Evolutionary conservation across 2,113 vertebrate genomes (phyloP), one percentile per base, ranked within the genome.

Genomic region (Pygathrix nemaeus): DNA sequence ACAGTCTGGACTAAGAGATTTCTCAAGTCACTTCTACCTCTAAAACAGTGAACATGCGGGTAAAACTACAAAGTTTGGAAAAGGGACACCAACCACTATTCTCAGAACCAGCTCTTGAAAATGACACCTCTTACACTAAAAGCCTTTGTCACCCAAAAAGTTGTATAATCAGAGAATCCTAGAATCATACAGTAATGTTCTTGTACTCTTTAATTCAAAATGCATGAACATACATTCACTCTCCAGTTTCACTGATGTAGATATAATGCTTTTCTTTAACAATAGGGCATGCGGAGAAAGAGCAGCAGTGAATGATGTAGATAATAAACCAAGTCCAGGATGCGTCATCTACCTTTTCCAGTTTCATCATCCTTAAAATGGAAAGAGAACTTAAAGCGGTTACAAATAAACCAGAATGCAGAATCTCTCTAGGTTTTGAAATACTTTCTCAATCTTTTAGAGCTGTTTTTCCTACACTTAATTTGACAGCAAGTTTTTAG

Each of bases 401-500:
- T 92, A 75, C 87, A 84, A 81, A 92, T 68, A 96, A 95, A 92
- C 59, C 43, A 0, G 30, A 81, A 73, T 0, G 23, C 61, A 95
- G 43, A 59, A 40, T 90, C 68, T 76, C 86, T 93, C 75, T 85
- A 55, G 50, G 88, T 84, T 89, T 89, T 64, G 30, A 50, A 66
- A 25, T 43, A 92, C 85, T 72, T 10, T 23, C n/a, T 23, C 10
- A 30, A 11, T 68, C 57, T 80, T 89, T 90, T 81, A 80, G 66
- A 87, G 48, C 80, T 93, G 12, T 80, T 92, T 96, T 87, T 88
- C 88, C 87, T 81, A 95, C 79, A 90, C 91, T 88, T 96, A 97
- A 97, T 93, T 79, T 94, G 93, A 96, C 86, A 95, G 86, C 59
- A 92, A 97, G 48, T 75, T 93, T 97, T 96, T 78, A 95, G 93